Base-by-base conservation (phyloP, 2,113 vertebrate genomes). In the Leuciscus idus region DNA sequence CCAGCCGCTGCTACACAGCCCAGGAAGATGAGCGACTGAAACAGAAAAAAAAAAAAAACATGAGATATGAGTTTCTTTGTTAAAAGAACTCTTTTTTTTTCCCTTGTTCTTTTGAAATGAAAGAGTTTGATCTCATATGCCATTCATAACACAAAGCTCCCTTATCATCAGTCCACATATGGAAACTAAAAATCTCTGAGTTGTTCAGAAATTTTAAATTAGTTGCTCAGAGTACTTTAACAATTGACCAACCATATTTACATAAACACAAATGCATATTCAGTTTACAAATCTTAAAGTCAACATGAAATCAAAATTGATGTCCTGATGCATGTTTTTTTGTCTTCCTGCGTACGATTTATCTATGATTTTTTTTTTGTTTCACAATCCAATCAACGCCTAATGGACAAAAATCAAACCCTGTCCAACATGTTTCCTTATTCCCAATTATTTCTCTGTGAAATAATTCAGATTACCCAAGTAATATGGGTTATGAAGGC, bases 21-120 rank as follows among this genome's bases (percentile, higher is more conserved):
- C 92, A 98, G 94, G 91, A 99, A 96, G 17, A 98, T 94, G 90
- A 99, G 94, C 0, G 97, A 96, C 98, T 99, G 78, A 3, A 79
- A 83, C 39, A 72, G 48, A 52, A n/a, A 88, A 75, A 77, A 21
- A 7, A 36, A 6, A 39, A 39, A 39, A 43, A 33, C 12, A 74
- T 74, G 43, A n/a, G 15, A 23, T 7, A n/a, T n/a, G 9, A 28
- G 39, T 48, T 46, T 81, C 39, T 62, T 39, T 4, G 11, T 81
- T 62, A 39, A 80, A 39, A 21, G 1, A 70, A 57, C 50, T 48
- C 1, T 0, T 50, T 50, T 7, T 55, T 19, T 68, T 33, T 33
- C 0, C 0, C 15, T 36, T 17, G 17, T 9, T 39, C 68, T n/a
- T 46, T 73, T 12, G 23, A 72, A 72, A 43, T 72, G 15, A 21